These are phyloP conservation scores for Luidia sarsii DNA, from an alignment of 53 echinoderm and acorn worm genomes.

Conservation along the genomic window DNA sequence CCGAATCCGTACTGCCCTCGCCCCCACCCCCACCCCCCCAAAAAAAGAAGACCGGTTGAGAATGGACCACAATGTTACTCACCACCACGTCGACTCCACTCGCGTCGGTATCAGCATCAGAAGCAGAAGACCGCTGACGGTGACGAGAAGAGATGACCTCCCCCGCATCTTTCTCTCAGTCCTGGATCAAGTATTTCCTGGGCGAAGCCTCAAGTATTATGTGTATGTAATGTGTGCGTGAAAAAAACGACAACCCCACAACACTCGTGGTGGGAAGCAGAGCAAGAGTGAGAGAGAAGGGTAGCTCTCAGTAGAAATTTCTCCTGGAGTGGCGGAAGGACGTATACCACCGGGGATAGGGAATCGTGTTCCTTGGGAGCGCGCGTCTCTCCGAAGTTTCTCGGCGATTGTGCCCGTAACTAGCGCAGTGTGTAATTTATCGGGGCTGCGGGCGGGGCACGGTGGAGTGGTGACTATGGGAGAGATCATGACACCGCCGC, in stretches of 20 bases:
- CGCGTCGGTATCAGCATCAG: conserved; percentile 28
- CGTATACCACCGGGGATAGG: too few relatives aligned
- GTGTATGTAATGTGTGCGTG: background rate
- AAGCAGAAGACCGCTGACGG: conserved; percentile 23
- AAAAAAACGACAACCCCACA: background rate
- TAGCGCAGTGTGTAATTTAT: too few relatives aligned
- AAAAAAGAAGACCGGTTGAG: too few relatives aligned
- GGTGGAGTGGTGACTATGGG: conserved; percentile 11
- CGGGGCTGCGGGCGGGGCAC: too few relatives aligned
- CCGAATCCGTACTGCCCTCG: too few relatives aligned
- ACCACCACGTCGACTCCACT: conserved; percentile 60
- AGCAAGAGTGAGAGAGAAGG: background rate
- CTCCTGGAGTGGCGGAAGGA: background rate
- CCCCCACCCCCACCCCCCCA: too few relatives aligned
- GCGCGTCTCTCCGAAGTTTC: too few relatives aligned
- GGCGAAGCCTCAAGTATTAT: too few relatives aligned
- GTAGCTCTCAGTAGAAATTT: background rate
- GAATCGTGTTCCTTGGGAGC: too few relatives aligned
- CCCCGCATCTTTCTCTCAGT: conserved; percentile 24
- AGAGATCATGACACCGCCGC: conserved; percentile 14
- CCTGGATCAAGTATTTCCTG: conserved; percentile 2
- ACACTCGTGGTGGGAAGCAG: background rate
- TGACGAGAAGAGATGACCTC: conserved; percentile 4
- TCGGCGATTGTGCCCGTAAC: too few relatives aligned
- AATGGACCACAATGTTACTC: too few relatives aligned